A percentile compares a stretch with the other conserved stretches of the same genome.
phyloP scores from a whole-genome alignment of 1,140 invertebrate species.

The Diploscapter pachys region DNA sequence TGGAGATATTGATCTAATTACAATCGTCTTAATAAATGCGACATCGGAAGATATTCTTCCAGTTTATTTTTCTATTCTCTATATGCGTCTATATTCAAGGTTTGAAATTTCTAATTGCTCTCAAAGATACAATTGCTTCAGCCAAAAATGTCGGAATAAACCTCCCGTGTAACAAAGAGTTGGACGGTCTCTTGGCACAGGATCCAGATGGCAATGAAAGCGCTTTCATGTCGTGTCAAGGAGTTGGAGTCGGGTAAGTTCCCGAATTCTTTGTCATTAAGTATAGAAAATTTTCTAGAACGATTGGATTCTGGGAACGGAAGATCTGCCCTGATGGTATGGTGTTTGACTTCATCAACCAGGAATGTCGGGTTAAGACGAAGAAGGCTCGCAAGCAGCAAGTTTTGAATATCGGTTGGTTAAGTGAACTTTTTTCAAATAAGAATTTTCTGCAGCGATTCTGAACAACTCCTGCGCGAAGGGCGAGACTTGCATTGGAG shows the following conservation, averaged over 20 bases:
- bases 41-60: too few species aligned
- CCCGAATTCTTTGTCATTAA: neutral
- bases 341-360: conserved; percentile 54
- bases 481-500: conserved; percentile 56
- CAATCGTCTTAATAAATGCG: too few species aligned
- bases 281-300: conserved; percentile 36
- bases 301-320: conserved; percentile 53
- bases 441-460: conserved; percentile 43
- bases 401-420: conserved; percentile 47
- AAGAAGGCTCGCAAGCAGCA: conserved; percentile 39
- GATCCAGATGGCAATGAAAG: conserved; percentile 35
- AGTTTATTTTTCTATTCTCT: too few species aligned
- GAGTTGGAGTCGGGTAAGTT: conserved; percentile 39
- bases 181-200: conserved; percentile 42
- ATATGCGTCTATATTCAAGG: too few species aligned
- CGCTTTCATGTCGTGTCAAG: conserved; percentile 41
- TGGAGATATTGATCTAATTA: too few species aligned
- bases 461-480: conserved; percentile 55
- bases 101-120: too few species aligned
- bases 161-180: conserved; percentile 35
- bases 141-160: conserved; percentile 30
- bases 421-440: conserved; percentile 1
- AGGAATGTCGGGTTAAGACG: conserved; percentile 46
- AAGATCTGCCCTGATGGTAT: conserved; percentile 53
- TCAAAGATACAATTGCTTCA: conserved; percentile 4